Evolutionary conservation across 1,140 invertebrate species (phyloP).

Genomic region (Panagrolaimus sp.): DNA sequence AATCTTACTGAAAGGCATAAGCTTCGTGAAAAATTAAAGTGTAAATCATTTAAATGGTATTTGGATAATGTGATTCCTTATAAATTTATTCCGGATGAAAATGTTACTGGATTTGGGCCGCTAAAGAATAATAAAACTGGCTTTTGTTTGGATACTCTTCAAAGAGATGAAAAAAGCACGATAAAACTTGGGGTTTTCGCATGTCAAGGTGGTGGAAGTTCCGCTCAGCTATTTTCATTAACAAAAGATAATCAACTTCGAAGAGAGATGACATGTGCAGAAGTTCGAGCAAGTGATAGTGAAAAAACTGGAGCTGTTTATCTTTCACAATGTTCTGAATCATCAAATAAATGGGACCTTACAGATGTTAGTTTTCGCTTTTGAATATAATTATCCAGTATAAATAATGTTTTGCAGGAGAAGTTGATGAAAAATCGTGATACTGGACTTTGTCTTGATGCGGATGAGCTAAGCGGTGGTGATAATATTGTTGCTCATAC

Average conservation of each 20-base stretch:
- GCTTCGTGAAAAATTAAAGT: slow-evolving; percentile 74
- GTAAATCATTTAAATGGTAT: slow-evolving; percentile 90
- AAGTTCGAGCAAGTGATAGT: slow-evolving; percentile 16
- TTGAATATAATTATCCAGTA: slow-evolving; percentile 12
- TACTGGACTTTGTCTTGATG: slow-evolving; percentile 43
- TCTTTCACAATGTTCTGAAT: slow-evolving; percentile 10
- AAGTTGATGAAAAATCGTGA: slow-evolving; percentile 31
- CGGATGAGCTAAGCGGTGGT: slow-evolving; percentile 26
- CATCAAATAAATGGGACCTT: slow-evolving; percentile 36
- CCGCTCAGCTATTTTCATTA: slow-evolving; percentile 53
- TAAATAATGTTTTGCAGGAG: slow-evolving; percentile 25
- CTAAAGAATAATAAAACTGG: slow-evolving; percentile 52
- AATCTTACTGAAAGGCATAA: slow-evolving; percentile 71
- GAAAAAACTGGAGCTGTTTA: slow-evolving; percentile 20
- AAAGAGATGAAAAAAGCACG: slow-evolving; percentile 49
- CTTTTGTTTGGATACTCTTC: slow-evolving; percentile 56
- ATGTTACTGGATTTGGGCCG: slow-evolving; percentile 71
- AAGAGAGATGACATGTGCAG: slow-evolving; percentile 47
- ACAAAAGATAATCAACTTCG: slow-evolving; percentile 45
- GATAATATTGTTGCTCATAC: slow-evolving; percentile 28
- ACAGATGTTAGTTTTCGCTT: neutral
- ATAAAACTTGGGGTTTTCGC: slow-evolving; percentile 44
- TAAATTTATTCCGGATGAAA: slow-evolving; percentile 78
- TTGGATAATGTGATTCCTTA: slow-evolving; percentile 88
- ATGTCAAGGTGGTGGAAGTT: slow-evolving; percentile 52